Conservation (phyloP, 2,113 vertebrate genomes). For the Hippocampus abdominalis region DNA sequence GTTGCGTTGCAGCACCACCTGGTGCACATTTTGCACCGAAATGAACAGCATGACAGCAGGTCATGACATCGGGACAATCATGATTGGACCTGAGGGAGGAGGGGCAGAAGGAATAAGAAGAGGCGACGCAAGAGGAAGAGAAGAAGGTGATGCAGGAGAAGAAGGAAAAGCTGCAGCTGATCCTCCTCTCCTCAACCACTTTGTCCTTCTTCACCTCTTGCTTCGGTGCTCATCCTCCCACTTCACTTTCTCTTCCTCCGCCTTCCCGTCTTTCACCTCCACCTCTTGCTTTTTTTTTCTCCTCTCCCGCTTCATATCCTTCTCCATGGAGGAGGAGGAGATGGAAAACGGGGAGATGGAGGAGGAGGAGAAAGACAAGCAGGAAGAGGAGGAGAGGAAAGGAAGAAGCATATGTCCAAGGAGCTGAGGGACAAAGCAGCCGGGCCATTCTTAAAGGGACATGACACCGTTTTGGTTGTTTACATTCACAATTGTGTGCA, state of each 20-base stretch:
- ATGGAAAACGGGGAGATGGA: too few relatives aligned
- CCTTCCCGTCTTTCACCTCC: too few relatives aligned
- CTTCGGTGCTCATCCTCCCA: too few relatives aligned
- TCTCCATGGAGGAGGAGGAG: too few relatives aligned
- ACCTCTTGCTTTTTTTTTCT: too few relatives aligned
- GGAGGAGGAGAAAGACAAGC: neutral
- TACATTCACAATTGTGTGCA: neutral
- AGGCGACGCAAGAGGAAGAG: neutral
- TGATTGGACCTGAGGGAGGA: neutral
- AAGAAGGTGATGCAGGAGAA: neutral
- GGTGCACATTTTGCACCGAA: constrained; percentile 32
- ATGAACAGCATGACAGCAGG: constrained; percentile 17
- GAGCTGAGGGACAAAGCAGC: neutral
- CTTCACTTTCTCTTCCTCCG: too few relatives aligned
- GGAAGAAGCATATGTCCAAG: neutral
- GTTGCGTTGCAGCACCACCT: constrained; percentile 53
- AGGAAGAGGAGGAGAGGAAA: neutral
- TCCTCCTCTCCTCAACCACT: too few relatives aligned
- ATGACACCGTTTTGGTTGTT: neutral
- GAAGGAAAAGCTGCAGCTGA: too few relatives aligned
- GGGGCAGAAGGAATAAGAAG: neutral
- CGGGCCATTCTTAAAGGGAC: neutral
- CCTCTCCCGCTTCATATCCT: too few relatives aligned
- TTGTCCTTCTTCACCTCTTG: too few relatives aligned
- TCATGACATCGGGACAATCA: constrained; percentile 21